Conservation (phyloP, 2,888 invertebrate species). For the Volucella inanis region DNA sequence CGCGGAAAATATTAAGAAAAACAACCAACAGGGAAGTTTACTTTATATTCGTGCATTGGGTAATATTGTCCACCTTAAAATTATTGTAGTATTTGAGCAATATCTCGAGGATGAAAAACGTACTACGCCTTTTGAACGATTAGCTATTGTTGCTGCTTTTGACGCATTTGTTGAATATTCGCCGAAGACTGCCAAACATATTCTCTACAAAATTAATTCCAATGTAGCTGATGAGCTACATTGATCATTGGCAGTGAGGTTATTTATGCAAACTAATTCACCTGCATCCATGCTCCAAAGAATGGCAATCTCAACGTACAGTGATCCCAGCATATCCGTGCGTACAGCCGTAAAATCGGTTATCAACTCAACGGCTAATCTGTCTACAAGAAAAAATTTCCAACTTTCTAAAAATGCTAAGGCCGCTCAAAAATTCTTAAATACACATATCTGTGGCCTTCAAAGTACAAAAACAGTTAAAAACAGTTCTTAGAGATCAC, state of each 20-base stretch:
- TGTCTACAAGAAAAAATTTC: slow-evolving; percentile 83
- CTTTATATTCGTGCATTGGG: slow-evolving; percentile 87
- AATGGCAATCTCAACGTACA: slow-evolving; percentile 88
- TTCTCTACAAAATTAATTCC: slow-evolving; percentile 87
- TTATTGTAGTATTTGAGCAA: slow-evolving; percentile 86
- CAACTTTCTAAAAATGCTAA: slow-evolving; percentile 84
- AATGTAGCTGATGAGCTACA: slow-evolving; percentile 87
- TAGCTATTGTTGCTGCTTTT: slow-evolving; percentile 86
- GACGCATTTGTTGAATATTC: slow-evolving; percentile 84
- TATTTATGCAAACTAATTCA: slow-evolving; percentile 86
- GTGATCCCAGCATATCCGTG: slow-evolving; percentile 86
- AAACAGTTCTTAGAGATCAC: neutral
- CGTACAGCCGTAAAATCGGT: slow-evolving; percentile 87
- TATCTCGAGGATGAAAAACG: slow-evolving; percentile 86
- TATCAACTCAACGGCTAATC: slow-evolving; percentile 85
- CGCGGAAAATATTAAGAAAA: slow-evolving; percentile 84
- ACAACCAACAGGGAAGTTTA: slow-evolving; percentile 85
- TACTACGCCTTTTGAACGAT: slow-evolving; percentile 86
- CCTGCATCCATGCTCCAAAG: slow-evolving; percentile 86
- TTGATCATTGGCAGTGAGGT: slow-evolving; percentile 86
- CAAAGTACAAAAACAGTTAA: too few species aligned
- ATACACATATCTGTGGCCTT: too few species aligned
- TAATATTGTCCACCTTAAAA: slow-evolving; percentile 86
- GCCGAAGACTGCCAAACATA: slow-evolving; percentile 85
- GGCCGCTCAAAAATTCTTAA: slow-evolving; percentile 81